Evolutionary conservation across 1,140 invertebrate genomes (phyloP).

Genomic region (Pseudomyrmex dendroicus): DNA sequence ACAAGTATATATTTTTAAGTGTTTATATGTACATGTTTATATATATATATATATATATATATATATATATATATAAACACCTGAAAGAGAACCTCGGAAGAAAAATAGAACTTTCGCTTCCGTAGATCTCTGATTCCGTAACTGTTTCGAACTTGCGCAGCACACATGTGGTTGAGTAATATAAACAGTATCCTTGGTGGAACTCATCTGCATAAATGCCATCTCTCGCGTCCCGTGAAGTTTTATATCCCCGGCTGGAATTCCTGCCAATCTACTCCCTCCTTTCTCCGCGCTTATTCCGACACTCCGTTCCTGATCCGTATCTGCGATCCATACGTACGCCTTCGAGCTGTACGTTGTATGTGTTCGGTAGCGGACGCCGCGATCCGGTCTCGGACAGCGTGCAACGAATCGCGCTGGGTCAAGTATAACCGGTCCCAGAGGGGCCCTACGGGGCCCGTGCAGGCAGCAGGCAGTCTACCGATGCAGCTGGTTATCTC

Average conservation of each 20-base stretch:
- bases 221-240: not conserved
- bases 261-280: conserved; percentile 36
- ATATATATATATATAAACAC: not conserved
- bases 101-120: not conserved
- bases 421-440: conserved; percentile 80
- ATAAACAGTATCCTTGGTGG: conserved; percentile 11
- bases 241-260: conserved; percentile 27
- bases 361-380: conserved; percentile 57
- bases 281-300: not conserved
- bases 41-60: too few relatives aligned
- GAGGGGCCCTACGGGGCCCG: conserved; percentile 66
- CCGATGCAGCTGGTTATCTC: conserved; percentile 76
- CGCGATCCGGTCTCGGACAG: conserved; percentile 44
- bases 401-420: conserved; percentile 69
- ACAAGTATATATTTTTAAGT: too few relatives aligned
- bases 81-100: not conserved
- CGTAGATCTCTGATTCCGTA: conserved; percentile 11
- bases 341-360: not conserved
- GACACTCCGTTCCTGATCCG: conserved; percentile 52
- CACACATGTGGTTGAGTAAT: conserved; percentile 15
- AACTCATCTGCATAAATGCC: conserved; percentile 29
- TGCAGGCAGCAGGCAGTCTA: conserved; percentile 75
- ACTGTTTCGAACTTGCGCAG: not conserved
- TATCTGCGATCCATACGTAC: conserved; percentile 29
- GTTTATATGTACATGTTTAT: too few relatives aligned